Base-by-base conservation (phyloP, 2,888 invertebrate genomes). In the Caenorhabditis sp. region DNA sequence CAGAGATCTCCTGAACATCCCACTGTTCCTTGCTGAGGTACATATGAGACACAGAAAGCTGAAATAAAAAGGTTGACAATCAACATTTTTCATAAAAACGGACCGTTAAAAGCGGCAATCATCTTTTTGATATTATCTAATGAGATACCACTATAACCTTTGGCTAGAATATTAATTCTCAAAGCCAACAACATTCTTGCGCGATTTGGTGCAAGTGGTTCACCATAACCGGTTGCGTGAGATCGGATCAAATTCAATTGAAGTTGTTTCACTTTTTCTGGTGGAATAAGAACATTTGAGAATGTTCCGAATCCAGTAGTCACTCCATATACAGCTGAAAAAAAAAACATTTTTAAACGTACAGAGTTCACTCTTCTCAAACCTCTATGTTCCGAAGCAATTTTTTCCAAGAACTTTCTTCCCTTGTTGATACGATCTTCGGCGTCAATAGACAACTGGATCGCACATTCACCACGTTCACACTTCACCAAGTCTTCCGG, bases 261-360 rank as follows among this genome's bases (percentile, higher is more conserved):
- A 21, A 92, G 88, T 61, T 87, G 77, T 27, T 84, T 88, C 1
- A 92, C 86, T 78, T 92, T 90, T 54, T 91, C 90, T 17, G 88
- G 88, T n/a, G 89, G 86, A 50, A 92, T 91, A 10, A 89, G 88
- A 1, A 90, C 91, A 26, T 90, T 88, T 0, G 92, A 91, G 87
- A 92, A 92, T 66, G 91, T 92, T 58, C 92, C 92, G 85, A 92
- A 91, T n/a, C 92, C 92, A 1, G 92, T 92, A 1, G 91, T 92
- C 53, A 92, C 91, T 4, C 92, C 91, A 83, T 91, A 91, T 74
- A 89, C 91, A 69, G 90, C 91, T 91, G 81, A 62, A 88, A 86
- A 36, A 24, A 58, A 19, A n/a, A n/a, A n/a, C n/a, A n/a, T n/a
- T n/a, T n/a, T n/a, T n/a, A n/a, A n/a, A 19, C 4, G 50, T 14